A percentile compares a stretch with the other conserved stretches of the same genome.
These are phyloP conservation scores for Pristionchus maxplancki DNA, from an alignment of 2,888 invertebrate genomes.

Conservation along the genomic window DNA sequence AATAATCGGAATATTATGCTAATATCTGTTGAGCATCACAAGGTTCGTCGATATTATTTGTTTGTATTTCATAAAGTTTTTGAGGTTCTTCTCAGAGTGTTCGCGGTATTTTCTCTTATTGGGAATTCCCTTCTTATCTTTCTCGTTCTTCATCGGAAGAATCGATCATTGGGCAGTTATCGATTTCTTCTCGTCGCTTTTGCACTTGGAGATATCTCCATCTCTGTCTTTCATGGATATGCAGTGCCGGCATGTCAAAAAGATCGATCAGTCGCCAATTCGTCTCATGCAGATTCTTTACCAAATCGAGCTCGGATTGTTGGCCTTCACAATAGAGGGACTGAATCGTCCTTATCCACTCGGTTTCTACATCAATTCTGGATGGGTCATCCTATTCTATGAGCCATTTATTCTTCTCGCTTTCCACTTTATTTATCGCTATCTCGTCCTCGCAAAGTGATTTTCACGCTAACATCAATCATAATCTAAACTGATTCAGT, in stretches of 20 bases:
- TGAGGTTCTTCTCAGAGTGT: neutral
- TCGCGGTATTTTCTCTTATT: neutral
- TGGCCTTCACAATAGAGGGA: neutral
- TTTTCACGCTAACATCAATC: too few species aligned
- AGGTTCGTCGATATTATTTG: neutral
- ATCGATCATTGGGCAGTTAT: neutral
- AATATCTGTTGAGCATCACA: neutral
- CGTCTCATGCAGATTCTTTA: neutral
- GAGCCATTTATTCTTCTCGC: neutral
- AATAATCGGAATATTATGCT: neutral
- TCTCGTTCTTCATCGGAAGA: neutral
- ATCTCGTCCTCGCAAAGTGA: neutral
- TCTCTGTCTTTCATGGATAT: neutral
- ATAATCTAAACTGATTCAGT: neutral
- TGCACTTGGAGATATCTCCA: neutral
- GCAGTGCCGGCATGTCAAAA: neutral
- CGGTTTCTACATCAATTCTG: neutral
- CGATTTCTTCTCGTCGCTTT: neutral
- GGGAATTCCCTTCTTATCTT: neutral
- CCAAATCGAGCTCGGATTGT: neutral
- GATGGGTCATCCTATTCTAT: neutral
- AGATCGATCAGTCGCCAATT: neutral
- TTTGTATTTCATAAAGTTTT: neutral
- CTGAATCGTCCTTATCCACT: neutral
- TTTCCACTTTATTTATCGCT: neutral